Evolutionary conservation across 2,888 invertebrate species (phyloP).

Genomic region (Scaptomyza parva): DNA sequence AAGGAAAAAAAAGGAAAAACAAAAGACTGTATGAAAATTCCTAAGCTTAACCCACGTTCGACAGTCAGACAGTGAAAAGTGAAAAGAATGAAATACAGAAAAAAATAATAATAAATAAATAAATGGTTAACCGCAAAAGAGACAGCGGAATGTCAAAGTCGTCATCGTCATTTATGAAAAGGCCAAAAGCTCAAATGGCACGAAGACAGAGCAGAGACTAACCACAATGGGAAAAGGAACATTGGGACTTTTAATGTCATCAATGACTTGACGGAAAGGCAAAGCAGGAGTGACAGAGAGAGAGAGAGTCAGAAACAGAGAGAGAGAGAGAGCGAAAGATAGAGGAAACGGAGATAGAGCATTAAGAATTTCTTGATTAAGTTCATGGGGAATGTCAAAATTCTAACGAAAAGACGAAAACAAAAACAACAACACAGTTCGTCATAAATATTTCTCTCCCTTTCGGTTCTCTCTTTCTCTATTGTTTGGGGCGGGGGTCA

Average conservation of each 20-base stretch:
- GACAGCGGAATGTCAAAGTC: conserved; percentile 65
- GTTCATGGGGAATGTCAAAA: conserved; percentile 69
- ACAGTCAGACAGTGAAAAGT: neutral
- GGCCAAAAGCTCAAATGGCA: conserved; percentile 35
- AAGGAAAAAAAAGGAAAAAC: neutral
- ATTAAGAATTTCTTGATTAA: conserved; percentile 77
- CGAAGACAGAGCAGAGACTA: no score
- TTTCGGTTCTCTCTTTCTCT: neutral
- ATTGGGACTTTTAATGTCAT: conserved; percentile 61
- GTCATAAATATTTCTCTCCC: conserved; percentile 29
- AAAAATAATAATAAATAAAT: no score
- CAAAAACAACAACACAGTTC: conserved; percentile 19
- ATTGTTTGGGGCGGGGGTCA: conserved; percentile 22
- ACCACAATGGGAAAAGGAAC: conserved; percentile 55
- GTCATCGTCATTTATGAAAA: conserved; percentile 65
- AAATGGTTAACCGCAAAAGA: conserved; percentile 24
- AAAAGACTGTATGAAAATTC: conserved; percentile 50
- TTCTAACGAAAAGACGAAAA: conserved; percentile 22
- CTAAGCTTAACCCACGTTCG: neutral
- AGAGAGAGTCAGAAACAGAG: neutral
- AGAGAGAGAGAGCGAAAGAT: neutral
- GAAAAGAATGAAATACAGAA: conserved; percentile 8
- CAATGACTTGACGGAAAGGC: conserved; percentile 36
- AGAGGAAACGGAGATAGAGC: conserved; percentile 1
- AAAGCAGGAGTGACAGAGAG: neutral